These are phyloP conservation scores for Dromaius novaehollandiae DNA, from an alignment of 2,113 vertebrate genomes.

Conservation along the genomic window DNA sequence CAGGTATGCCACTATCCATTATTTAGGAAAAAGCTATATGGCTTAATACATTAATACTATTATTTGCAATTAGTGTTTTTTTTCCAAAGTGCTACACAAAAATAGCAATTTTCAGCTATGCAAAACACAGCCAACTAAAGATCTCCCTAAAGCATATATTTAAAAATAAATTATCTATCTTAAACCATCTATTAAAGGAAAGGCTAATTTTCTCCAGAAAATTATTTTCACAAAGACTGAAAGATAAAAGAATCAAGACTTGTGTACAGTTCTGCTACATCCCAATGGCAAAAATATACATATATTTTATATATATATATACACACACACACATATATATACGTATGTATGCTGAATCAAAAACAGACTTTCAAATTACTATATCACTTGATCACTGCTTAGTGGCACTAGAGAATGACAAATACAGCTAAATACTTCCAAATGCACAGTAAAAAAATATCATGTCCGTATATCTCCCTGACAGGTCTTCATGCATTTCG, in stretches of 20 bases:
- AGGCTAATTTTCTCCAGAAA: neutral
- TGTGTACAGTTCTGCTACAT: neutral
- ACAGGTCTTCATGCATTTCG: slow-evolving; percentile 83
- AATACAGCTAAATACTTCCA: slow-evolving; percentile 88
- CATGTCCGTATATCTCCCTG: slow-evolving; percentile 85
- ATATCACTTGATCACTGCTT: slow-evolving; percentile 74
- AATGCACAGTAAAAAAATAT: slow-evolving; percentile 86
- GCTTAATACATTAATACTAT: neutral
- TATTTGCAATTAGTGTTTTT: neutral
- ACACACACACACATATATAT: neutral
- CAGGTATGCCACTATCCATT: neutral
- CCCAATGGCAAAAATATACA: neutral
- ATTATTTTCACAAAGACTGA: neutral
- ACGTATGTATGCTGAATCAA: slow-evolving; percentile 39
- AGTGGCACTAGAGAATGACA: slow-evolving; percentile 76
- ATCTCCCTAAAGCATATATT: slow-evolving; percentile 5
- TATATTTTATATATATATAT: neutral
- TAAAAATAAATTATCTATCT: neutral
- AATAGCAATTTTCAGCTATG: neutral
- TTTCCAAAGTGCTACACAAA: neutral
- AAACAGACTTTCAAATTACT: slow-evolving; percentile 74
- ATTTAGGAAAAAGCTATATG: neutral
- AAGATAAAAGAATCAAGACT: slow-evolving; percentile 13
- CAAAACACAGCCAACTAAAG: neutral
- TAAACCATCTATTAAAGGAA: slow-evolving; percentile 1